These are phyloP conservation scores for Hypomesus transpacificus DNA, from an alignment of 2,113 vertebrate genomes.

Conservation along the genomic window DNA sequence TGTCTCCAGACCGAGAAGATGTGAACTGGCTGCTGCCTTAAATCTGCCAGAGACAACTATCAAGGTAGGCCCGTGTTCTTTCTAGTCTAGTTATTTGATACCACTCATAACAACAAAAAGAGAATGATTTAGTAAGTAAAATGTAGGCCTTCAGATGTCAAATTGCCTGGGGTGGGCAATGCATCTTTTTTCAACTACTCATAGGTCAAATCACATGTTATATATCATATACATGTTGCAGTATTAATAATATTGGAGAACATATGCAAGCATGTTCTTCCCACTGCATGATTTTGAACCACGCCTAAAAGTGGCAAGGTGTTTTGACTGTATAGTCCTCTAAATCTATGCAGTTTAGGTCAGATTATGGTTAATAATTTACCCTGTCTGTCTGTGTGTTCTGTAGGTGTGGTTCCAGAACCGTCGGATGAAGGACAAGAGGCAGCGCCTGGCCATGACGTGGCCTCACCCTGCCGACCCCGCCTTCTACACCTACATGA, in stretches of 20 bases:
- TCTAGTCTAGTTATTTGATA: no score
- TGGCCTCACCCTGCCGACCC: conserved; percentile 98
- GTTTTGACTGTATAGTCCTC: background rate
- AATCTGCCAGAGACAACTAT: conserved; percentile 98
- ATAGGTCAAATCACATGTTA: no score
- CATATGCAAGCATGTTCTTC: no score
- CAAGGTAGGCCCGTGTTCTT: conserved; percentile 76
- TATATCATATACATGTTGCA: no score
- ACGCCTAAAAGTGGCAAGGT: background rate
- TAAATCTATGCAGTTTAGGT: background rate
- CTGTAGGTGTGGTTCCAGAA: conserved; percentile 98
- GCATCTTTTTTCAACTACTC: no score
- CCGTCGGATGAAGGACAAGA: conserved; percentile 97
- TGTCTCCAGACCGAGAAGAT: conserved; percentile 92
- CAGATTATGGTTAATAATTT: conserved; percentile 56
- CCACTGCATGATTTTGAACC: background rate
- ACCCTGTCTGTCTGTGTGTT: conserved; percentile 47
- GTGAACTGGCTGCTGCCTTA: conserved; percentile 91
- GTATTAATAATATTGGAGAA: no score
- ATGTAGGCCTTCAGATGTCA: no score
- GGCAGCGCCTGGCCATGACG: conserved; percentile 95
- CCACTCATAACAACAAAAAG: conserved; percentile 3
- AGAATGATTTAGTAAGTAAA: no score
- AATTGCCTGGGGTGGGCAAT: no score
- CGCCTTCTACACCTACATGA: conserved; percentile 99